These are phyloP conservation scores for Caenorhabditis japonica DNA, from an alignment of 2,888 invertebrate genomes.

Conservation along the genomic window DNA sequence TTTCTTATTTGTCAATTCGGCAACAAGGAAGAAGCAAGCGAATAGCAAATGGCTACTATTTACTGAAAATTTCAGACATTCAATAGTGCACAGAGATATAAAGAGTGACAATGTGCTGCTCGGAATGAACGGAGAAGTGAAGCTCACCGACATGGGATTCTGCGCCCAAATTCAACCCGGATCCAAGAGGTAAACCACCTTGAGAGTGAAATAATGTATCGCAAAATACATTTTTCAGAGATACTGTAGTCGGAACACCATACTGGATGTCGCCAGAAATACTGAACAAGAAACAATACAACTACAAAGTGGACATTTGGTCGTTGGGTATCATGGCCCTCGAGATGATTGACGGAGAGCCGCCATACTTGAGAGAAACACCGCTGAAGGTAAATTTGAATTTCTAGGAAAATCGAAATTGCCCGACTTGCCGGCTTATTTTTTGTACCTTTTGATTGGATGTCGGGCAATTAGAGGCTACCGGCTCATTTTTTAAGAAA, in stretches of 20 bases:
- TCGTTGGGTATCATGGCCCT: conserved; percentile 94
- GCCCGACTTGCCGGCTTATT: no score
- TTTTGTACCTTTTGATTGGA: no score
- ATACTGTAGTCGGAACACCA: conserved; percentile 76
- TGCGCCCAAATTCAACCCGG: conserved; percentile 95
- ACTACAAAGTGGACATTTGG: conserved; percentile 86
- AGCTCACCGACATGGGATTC: conserved; percentile 90
- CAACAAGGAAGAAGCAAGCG: no score
- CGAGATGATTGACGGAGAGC: conserved; percentile 93
- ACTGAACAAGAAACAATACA: conserved; percentile 78
- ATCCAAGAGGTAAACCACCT: conserved; percentile 82
- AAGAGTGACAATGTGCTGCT: conserved; percentile 96
- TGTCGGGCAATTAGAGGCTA: no score
- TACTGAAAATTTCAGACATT: conserved; percentile 78
- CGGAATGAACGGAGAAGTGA: conserved; percentile 83
- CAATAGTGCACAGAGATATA: conserved; percentile 93
- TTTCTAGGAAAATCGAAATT: no score
- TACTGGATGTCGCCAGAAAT: conserved; percentile 88
- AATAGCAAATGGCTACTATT: no score
- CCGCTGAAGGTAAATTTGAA: conserved; percentile 81
- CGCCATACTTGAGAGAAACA: conserved; percentile 94
- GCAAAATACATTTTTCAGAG: no score
- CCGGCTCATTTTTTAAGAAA: no score
- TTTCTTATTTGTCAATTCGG: conserved; percentile 10
- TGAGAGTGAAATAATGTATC: no score